Conservation (phyloP, 2,797 vertebrate genomes). For the Oryzias dopingdopingensis region DNA sequence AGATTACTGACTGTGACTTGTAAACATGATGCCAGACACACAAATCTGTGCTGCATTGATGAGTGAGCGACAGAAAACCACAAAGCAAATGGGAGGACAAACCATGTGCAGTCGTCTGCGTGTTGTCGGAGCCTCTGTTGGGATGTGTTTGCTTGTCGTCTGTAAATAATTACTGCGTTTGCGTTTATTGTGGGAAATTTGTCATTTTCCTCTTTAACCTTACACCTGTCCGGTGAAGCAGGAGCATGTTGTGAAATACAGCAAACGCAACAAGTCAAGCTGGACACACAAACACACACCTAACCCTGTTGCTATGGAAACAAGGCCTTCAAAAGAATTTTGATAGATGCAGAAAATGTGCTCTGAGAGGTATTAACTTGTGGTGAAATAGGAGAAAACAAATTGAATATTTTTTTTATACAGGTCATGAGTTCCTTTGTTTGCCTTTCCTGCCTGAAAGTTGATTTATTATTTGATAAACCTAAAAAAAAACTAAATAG, state of each 20-base stretch:
- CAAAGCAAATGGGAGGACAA: neutral
- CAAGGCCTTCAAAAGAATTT: conserved; percentile 63
- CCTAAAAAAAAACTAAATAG: too few relatives aligned
- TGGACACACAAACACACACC: conserved; percentile 41
- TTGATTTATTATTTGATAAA: too few relatives aligned
- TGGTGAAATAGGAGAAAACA: conserved; percentile 46
- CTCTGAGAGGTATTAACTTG: conserved; percentile 37
- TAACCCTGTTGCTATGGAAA: conserved; percentile 70
- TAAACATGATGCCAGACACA: conserved; percentile 44
- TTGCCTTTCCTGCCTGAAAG: conserved; percentile 16
- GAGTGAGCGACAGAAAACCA: conserved; percentile 1
- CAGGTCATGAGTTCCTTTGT: conserved; percentile 38
- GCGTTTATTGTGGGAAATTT: too few relatives aligned
- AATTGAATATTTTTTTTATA: conserved; percentile 23
- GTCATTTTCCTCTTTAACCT: neutral
- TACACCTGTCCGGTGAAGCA: conserved; percentile 33
- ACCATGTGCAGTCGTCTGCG: neutral
- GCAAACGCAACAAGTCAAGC: conserved; percentile 64
- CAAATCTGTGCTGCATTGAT: conserved; percentile 30
- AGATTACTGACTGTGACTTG: conserved; percentile 31
- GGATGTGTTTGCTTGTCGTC: too few relatives aligned
- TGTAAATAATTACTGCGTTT: too few relatives aligned
- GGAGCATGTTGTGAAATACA: conserved; percentile 36
- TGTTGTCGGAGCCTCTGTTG: too few relatives aligned
- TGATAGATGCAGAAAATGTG: conserved; percentile 58